Evolutionary conservation across 1,140 invertebrate genomes (phyloP), one percentile per base, ranked within the genome.

Genomic region (Steinernema feltiae): DNA sequence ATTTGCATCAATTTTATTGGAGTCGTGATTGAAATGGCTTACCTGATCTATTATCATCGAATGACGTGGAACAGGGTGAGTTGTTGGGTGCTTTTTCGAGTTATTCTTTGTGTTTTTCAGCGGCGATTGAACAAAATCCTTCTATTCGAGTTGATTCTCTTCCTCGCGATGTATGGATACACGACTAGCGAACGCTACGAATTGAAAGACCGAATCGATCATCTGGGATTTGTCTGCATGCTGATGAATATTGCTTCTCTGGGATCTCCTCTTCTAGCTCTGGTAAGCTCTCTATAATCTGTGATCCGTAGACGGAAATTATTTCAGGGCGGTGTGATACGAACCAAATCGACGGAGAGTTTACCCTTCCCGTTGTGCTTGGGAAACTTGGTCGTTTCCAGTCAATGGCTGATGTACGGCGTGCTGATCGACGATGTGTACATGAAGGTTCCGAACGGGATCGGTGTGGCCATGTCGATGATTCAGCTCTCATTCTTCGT

Each of bases 371-470:
- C 82, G 32, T 71, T 85, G n/a, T 86, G 85, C 73, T 48, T 78
- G 3, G 85, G 75, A 1, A 85, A 82, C 70, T 78, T 85, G 75
- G 48, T 77, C 7, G 84, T 85, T 30, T 82, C 79, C 27, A 3
- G 80, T 15, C 84, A 85, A 75, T 85, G 84, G 84, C 63, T 85
- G 3, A 29, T 83, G 2, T 85, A 85, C 71, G 84, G 84, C 21
- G 48, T 83, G 48, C 71, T 86, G 15, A 75, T 84, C 17, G 85
- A 86, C 48, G 84, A 85, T 76, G 78, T 84, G 48, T 86, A 86
- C 72, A 85, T 85, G 32, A 53, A 86, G 85, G 73, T 86, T 18
- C 84, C 84, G 12, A 85, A 85, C 69, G 48, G 75, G 17, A 78
- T 85, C 48, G 84, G 78, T 15, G 76, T 80, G 12, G 30, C 85